These are phyloP conservation scores for Euphydryas editha DNA, from an alignment of 2,888 invertebrate genomes.

Conservation along the genomic window DNA sequence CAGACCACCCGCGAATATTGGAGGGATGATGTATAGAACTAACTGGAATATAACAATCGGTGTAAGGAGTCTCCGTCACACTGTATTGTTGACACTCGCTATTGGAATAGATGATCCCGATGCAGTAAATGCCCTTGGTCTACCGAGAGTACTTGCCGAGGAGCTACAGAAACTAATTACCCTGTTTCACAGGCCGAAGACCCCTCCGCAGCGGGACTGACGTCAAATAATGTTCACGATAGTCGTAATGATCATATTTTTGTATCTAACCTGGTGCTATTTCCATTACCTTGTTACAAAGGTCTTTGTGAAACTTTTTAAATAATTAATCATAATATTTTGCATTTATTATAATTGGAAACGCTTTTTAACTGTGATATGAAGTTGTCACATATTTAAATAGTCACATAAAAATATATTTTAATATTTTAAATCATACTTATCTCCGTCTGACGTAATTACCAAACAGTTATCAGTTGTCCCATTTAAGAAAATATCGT, in stretches of 20 bases:
- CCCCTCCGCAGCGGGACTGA: slow-evolving; percentile 39
- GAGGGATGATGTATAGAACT: slow-evolving; percentile 60
- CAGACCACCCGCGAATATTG: slow-evolving; percentile 66
- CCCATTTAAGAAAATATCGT: neutral
- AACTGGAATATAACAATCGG: slow-evolving; percentile 81
- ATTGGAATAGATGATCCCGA: slow-evolving; percentile 56
- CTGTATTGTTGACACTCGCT: slow-evolving; percentile 74
- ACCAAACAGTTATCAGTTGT: neutral
- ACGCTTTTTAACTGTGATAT: slow-evolving; percentile 27
- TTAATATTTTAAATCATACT: neutral
- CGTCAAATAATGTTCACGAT: slow-evolving; percentile 38
- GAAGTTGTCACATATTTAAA: slow-evolving; percentile 11
- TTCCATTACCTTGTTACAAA: slow-evolving; percentile 39
- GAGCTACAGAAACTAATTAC: slow-evolving; percentile 60
- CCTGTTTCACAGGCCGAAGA: slow-evolving; percentile 37
- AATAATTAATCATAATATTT: slow-evolving; percentile 22
- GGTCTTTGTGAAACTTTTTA: slow-evolving; percentile 37
- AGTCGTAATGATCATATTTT: slow-evolving; percentile 37
- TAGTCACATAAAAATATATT: neutral
- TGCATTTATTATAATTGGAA: slow-evolving; percentile 9
- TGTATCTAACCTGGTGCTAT: slow-evolving; percentile 40
- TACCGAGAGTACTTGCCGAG: slow-evolving; percentile 68
- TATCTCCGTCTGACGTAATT: neutral
- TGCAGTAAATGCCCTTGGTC: slow-evolving; percentile 60
- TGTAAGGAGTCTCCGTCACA: slow-evolving; percentile 75